Percentiles rank a stretch among this genome's conserved stretches.
These are phyloP conservation scores for Coecobrya sp. DNA, from an alignment of 2,888 invertebrate species.

Conservation along the genomic window DNA sequence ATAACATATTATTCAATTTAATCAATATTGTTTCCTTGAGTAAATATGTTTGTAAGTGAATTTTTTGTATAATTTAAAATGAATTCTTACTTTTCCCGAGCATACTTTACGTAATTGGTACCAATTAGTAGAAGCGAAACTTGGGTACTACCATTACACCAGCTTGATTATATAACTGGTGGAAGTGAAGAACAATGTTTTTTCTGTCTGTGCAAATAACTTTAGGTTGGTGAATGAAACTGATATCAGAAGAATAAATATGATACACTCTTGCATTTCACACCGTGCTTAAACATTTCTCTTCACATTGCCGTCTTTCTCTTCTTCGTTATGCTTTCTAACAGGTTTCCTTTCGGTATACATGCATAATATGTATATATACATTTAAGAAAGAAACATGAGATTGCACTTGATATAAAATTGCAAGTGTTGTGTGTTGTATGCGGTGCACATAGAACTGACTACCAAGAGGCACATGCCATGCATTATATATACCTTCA, in stretches of 20 bases:
- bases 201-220: conserved; percentile 22
- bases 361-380: background rate
- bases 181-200: conserved; percentile 19
- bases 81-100: too few relatives aligned
- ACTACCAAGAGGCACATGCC: background rate
- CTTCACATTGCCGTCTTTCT: conserved; percentile 5
- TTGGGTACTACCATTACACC: background rate
- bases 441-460: background rate
- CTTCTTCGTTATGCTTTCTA: background rate
- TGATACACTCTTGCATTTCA: background rate
- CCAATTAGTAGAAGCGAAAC: background rate
- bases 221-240: background rate
- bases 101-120: background rate
- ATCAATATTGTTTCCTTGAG: too few relatives aligned
- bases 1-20: too few relatives aligned
- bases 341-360: background rate
- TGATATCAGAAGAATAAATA: background rate
- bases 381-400: background rate
- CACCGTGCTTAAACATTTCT: background rate
- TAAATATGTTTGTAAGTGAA: too few relatives aligned
- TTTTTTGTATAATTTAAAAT: too few relatives aligned
- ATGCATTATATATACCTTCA: background rate
- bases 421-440: background rate
- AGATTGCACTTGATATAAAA: conserved; percentile 36
- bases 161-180: background rate